These are phyloP conservation scores for Apaloderma vittatum DNA, from an alignment of 2,113 vertebrate species.

Conservation along the genomic window DNA sequence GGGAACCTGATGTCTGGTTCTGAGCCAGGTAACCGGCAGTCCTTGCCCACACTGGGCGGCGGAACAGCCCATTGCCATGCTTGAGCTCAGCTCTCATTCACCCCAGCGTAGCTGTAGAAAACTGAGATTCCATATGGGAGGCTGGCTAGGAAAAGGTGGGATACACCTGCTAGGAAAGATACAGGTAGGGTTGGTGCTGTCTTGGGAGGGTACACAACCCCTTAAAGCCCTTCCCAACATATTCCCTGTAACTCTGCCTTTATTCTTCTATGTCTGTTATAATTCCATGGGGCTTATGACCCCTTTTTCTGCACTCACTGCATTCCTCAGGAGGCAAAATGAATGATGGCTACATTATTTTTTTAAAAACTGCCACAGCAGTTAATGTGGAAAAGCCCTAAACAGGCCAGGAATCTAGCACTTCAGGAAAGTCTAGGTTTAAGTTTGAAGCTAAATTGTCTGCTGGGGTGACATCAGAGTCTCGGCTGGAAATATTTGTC, in stretches of 20 bases:
- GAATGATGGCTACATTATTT: not conserved
- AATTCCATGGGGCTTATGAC: not conserved
- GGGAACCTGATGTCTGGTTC: not conserved
- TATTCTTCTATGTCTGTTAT: not conserved
- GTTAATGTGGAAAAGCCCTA: not conserved
- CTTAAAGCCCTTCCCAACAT: not conserved
- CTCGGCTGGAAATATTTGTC: not conserved
- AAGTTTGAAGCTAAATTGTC: not conserved
- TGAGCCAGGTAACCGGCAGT: accelerated
- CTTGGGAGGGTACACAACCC: not conserved
- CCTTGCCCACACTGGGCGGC: not conserved
- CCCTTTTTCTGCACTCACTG: not conserved
- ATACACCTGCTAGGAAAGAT: not conserved
- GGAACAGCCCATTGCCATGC: accelerated
- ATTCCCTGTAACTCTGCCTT: not conserved
- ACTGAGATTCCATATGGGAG: not conserved
- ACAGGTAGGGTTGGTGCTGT: not conserved
- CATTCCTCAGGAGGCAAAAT: not conserved
- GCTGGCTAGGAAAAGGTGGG: not conserved
- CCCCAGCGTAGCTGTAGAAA: not conserved
- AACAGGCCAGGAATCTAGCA: not conserved
- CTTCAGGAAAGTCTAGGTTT: not conserved
- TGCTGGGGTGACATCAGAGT: not conserved
- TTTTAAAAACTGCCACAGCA: not conserved
- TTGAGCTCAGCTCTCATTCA: not conserved